A percentile compares a stretch with the other conserved stretches of the same genome.
phyloP scores from a whole-genome alignment of 1,140 invertebrate species.

The Rhopalosiphum maidis region DNA sequence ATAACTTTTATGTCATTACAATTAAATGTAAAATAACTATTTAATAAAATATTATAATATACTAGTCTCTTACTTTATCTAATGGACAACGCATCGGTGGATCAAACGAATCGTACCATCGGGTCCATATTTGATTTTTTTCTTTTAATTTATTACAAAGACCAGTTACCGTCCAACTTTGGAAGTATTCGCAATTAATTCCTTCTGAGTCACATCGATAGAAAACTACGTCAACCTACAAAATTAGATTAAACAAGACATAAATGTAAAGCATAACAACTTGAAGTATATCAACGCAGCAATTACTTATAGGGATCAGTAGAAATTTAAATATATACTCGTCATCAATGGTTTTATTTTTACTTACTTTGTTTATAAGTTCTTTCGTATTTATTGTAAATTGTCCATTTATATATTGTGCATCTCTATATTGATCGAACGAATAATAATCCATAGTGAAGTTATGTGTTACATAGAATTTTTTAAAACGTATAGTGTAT shows the following conservation, averaged over 20 bases:
- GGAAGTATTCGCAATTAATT: constrained; percentile 52
- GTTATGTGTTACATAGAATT: neutral
- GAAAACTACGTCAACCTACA: neutral
- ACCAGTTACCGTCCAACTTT: neutral
- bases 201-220: constrained; percentile 33
- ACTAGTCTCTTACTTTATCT: neutral
- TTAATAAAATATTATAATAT: no score
- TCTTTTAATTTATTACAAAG: neutral
- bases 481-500: neutral
- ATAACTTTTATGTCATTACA: no score
- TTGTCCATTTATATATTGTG: neutral
- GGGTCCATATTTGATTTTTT: constrained; percentile 36
- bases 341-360: neutral
- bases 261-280: no score
- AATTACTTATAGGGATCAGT: no score
- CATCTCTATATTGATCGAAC: neutral
- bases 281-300: no score
- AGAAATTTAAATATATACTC: no score
- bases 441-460: neutral
- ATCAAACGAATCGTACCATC: neutral
- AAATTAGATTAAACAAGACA: no score
- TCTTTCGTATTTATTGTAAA: neutral
- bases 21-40: no score
- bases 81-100: constrained; percentile 12
- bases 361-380: neutral